Evolutionary conservation across 1,140 invertebrate species (phyloP), one percentile per base, ranked within the genome.

Genomic region (Drosophila sucinea): DNA sequence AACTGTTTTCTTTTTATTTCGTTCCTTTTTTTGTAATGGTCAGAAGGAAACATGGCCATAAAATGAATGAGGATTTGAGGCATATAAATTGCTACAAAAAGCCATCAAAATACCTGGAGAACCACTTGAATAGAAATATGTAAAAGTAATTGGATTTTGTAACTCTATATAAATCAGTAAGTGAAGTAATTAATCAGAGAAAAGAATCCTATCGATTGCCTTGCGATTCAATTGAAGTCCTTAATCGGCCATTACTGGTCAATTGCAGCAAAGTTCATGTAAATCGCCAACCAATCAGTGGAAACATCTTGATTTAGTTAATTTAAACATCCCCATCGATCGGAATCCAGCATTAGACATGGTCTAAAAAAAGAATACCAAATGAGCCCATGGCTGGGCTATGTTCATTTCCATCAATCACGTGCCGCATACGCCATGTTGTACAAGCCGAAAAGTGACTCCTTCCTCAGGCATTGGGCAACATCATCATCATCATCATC

Each of bases 351-450:
- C 44, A 10, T 51, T 51, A 51, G 23, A 27, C 23, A 51, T 27
- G 23, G 23, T 25, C 44, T 25, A 27, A 27, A 51, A 27, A 25
- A 62, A 25, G 11, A 17, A 10, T 4, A 32, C 23, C 29, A 67
- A 70, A 67, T 57, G 67, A 73, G 51, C 72, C 60, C 54, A 79
- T 51, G 44, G 44, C 11, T 41, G 40, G 38, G 40, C 44, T 51
- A 51, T 51, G 25, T 51, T 51, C 44, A 51, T 51, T 51, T 51
- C 44, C 83, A 87, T 86, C 83, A 86, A 86, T 86, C 83, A 86
- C 83, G 72, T 87, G 63, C 64, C 75, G 41, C 60, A 67, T 75
- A 65, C 62, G 62, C 67, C 47, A 33, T 57, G 51, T 67, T 60
- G 41, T 41, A 51, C 61, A 25, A 23, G 47, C 11, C 17, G 65